phyloP scores from a whole-genome alignment of 2,888 invertebrate genomes.

The Orthosia gothica region DNA sequence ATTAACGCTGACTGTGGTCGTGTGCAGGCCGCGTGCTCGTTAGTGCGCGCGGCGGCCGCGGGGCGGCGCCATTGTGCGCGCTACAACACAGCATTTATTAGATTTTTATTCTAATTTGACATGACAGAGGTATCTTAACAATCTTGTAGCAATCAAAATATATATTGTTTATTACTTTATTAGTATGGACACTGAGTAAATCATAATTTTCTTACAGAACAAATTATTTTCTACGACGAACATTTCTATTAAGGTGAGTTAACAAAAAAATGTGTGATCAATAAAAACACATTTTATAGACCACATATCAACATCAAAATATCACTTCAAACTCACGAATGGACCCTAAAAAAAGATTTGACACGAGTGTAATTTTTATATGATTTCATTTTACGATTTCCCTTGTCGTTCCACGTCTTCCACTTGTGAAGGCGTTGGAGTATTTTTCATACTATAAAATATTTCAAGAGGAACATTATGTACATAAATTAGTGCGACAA shows the following conservation, averaged over 20 bases:
- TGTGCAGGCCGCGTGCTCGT: slow-evolving; percentile 79
- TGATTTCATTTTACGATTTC: slow-evolving; percentile 73
- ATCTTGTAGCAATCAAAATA: slow-evolving; percentile 56
- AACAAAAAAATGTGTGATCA: slow-evolving; percentile 32
- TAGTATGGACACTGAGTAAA: slow-evolving; percentile 20
- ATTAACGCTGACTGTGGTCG: slow-evolving; percentile 72
- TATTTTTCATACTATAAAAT: slow-evolving; percentile 85
- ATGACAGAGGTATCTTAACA: slow-evolving; percentile 44
- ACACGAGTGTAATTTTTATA: slow-evolving; percentile 70
- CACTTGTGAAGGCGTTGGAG: slow-evolving; percentile 68
- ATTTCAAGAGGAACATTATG: slow-evolving; percentile 81
- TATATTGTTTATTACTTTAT: slow-evolving; percentile 45
- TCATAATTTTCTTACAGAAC: slow-evolving; percentile 33
- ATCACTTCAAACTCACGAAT: slow-evolving; percentile 56
- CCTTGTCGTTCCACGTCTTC: slow-evolving; percentile 70
- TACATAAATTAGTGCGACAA: slow-evolving; percentile 81
- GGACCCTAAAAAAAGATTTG: slow-evolving; percentile 70
- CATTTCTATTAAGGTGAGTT: slow-evolving; percentile 47
- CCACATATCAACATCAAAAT: slow-evolving; percentile 61
- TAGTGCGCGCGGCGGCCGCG: slow-evolving; percentile 75
- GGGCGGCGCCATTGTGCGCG: slow-evolving; percentile 76
- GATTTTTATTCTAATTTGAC: slow-evolving; percentile 63
- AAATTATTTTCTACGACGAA: slow-evolving; percentile 33
- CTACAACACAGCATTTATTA: slow-evolving; percentile 44
- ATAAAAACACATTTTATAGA: slow-evolving; percentile 58